A percentile compares a stretch with the other conserved stretches of the same genome.
phyloP scores from a whole-genome alignment of 92 coral and sea anemone species.

The Palythoa caribaeorum region DNA sequence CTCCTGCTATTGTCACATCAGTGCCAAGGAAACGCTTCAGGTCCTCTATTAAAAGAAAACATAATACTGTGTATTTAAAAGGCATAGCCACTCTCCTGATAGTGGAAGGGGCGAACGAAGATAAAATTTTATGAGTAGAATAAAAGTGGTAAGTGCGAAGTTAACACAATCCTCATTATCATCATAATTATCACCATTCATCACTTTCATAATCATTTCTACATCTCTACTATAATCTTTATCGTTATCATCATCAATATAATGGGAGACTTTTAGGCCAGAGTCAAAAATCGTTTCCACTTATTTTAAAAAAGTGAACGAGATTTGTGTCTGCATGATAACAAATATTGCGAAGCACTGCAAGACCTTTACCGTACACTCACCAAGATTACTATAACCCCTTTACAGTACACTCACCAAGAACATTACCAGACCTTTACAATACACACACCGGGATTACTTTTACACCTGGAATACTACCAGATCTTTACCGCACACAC shows the following conservation, averaged over 20 bases:
- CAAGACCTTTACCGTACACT: too few species aligned
- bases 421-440: conserved; percentile 93
- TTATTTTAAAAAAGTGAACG: too few species aligned
- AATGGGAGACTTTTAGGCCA: background rate
- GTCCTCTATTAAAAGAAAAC: conserved; percentile 78
- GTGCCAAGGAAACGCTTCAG: conserved; percentile 93
- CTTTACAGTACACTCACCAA: conserved; percentile 59
- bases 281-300: background rate
- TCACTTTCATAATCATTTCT: background rate
- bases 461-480: background rate
- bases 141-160: too few species aligned
- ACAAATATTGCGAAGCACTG: background rate
- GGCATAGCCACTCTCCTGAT: too few species aligned
- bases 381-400: background rate
- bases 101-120: too few species aligned
- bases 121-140: too few species aligned
- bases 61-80: background rate
- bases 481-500: background rate
- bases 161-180: background rate
- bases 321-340: too few species aligned
- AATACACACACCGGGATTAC: too few species aligned
- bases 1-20: conserved; percentile 96
- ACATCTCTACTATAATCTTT: background rate
- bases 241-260: background rate
- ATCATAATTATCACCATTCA: background rate